Evolutionary conservation across 2,113 vertebrate genomes (phyloP).

Genomic region (Erinaceus europaeus): DNA sequence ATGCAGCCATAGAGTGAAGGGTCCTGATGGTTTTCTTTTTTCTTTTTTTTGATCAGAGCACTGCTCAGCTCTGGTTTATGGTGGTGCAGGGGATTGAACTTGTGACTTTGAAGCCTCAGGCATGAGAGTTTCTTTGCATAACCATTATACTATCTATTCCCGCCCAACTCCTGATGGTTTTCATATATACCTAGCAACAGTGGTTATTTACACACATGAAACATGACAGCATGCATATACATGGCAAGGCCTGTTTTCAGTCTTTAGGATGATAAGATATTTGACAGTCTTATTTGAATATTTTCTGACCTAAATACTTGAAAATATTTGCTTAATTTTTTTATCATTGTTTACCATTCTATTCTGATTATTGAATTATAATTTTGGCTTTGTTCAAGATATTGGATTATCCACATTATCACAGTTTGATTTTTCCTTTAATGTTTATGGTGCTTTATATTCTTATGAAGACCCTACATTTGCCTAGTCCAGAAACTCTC

Average conservation of each 20-base stretch:
- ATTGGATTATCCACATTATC: not conserved
- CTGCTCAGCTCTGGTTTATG: too few relatives aligned
- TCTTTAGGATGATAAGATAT: not conserved
- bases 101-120: not conserved
- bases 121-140: too few relatives aligned
- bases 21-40: too few relatives aligned
- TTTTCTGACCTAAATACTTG: not conserved
- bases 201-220: not conserved
- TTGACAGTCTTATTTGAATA: not conserved
- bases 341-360: too few relatives aligned
- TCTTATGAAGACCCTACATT: not conserved
- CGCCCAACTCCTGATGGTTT: not conserved
- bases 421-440: not conserved
- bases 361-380: not conserved
- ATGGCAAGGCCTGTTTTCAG: not conserved
- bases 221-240: not conserved
- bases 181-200: not conserved
- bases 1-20: too few relatives aligned
- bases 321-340: not conserved
- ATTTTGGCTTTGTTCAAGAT: not conserved
- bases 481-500: not conserved
- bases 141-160: too few relatives aligned
- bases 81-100: too few relatives aligned
- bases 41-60: too few relatives aligned
- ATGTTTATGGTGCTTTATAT: not conserved